Base-by-base conservation (phyloP, 2,797 vertebrate species). In the Sternarchorhynchus goeldii region DNA sequence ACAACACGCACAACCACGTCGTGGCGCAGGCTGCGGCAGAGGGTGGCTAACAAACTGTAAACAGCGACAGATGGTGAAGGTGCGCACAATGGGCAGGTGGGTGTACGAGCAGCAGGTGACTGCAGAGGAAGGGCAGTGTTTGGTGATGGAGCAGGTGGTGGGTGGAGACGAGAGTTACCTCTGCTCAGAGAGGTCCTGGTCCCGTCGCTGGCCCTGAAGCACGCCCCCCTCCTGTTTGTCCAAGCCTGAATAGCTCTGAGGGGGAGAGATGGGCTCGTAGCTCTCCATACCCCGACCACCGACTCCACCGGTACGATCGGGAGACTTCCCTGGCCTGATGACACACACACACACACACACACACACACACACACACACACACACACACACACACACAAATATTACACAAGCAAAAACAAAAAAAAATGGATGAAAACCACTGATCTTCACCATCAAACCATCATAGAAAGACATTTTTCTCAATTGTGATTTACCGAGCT, bases 181-280 rank as follows among this genome's bases (percentile, higher is more conserved):
- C 89, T 97, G 96, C 90, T 99, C 98, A 0, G 93, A 71, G 82
- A 94, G 93, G 74, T 98, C 96, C 4, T 92, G 72, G 50, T 94
- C 93, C 77, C 93, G 86, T 88, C 96, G 95, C 87, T 96, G 97
- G 53, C 94, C 86, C 76, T 94, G 89, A 39, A 94, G 87, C 74
- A 95, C 87, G 57, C 92, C 85, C 53, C 86, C 89, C 68, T 99
- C 96, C 84, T 94, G 96, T 84, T 99, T 99, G 86, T 98, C 95
- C 56, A 96, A 92, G 81, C 90, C 87, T 64, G 93, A 91, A 0
- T 97, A 95, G 85, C 91, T 94, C 88, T 97, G 97, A 64, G 97
- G 98, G 7, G 98, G 97, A 0, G 98, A 99, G 88, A 99, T 96
- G 75, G 98, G 97, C 88, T 99, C 98, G 8, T 99, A 99, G 85